Conservation (phyloP, 2,797 vertebrate species). For the Scyliorhinus canicula region DNA sequence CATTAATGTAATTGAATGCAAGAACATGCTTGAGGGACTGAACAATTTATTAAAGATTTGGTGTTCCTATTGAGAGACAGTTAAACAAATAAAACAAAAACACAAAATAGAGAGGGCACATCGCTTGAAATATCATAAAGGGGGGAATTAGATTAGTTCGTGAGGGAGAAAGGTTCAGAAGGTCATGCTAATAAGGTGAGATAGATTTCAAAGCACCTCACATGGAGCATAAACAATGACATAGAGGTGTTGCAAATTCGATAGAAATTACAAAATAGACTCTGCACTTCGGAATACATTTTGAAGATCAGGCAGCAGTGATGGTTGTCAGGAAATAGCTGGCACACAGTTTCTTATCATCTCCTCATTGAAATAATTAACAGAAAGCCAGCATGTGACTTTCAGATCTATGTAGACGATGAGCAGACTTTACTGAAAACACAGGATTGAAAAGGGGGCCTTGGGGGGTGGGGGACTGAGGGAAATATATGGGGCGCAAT, state of each 20-base stretch:
- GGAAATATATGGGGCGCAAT: too few relatives aligned
- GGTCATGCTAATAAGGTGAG: not conserved
- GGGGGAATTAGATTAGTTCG: not conserved
- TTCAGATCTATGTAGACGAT: not conserved
- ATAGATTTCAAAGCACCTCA: not conserved
- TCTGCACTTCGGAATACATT: not conserved
- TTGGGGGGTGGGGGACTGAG: too few relatives aligned
- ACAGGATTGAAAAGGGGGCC: too few relatives aligned
- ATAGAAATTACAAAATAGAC: not conserved
- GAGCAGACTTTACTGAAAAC: not conserved
- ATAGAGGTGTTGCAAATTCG: not conserved
- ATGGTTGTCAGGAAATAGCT: not conserved
- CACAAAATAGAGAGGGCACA: not conserved
- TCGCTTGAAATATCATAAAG: not conserved
- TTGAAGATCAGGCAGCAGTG: not conserved
- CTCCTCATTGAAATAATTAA: not conserved
- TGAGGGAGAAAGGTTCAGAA: not conserved
- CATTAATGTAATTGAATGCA: not conserved
- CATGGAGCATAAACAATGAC: not conserved
- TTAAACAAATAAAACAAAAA: not conserved
- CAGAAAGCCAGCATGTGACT: not conserved
- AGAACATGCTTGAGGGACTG: not conserved
- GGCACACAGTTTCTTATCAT: not conserved
- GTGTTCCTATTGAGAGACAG: not conserved
- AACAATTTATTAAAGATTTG: not conserved